Evolutionary conservation across 2,888 invertebrate species (phyloP).

Genomic region (Strigamia maritima): DNA sequence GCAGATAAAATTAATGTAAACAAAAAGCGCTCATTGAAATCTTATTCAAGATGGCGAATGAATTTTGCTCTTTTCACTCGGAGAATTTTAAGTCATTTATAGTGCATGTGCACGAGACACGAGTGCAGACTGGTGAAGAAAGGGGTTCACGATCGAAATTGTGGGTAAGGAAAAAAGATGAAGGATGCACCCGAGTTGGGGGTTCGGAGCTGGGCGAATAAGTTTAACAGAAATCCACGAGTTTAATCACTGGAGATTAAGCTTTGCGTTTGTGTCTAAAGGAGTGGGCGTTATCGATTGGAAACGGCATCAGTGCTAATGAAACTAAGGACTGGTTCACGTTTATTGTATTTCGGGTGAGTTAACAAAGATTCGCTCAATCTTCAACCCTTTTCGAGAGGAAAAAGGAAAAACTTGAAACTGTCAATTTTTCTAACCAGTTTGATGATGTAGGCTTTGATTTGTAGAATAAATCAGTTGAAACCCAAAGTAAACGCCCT

Average conservation of each 20-base stretch:
- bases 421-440: background rate
- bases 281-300: constrained; percentile 34
- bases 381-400: background rate
- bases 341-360: constrained; percentile 31
- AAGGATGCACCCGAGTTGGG: background rate
- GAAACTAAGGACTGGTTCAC: constrained; percentile 32
- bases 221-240: background rate
- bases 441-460: background rate
- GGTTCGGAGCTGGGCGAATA: background rate
- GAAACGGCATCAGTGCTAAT: constrained; percentile 34
- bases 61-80: constrained; percentile 31
- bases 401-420: background rate
- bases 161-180: background rate
- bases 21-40: constrained; percentile 34
- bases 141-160: background rate
- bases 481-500: background rate
- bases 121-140: background rate
- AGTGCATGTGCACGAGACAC: background rate
- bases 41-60: constrained; percentile 34
- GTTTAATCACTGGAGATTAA: constrained; percentile 25
- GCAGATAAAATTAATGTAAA: constrained; percentile 27
- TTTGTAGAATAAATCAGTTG: background rate
- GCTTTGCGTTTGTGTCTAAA: constrained; percentile 28
- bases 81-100: constrained; percentile 5
- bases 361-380: background rate